Evolutionary conservation across 1,140 invertebrate genomes (phyloP), one percentile per base, ranked within the genome.

Genomic region (Leptestheria dahalacensis): DNA sequence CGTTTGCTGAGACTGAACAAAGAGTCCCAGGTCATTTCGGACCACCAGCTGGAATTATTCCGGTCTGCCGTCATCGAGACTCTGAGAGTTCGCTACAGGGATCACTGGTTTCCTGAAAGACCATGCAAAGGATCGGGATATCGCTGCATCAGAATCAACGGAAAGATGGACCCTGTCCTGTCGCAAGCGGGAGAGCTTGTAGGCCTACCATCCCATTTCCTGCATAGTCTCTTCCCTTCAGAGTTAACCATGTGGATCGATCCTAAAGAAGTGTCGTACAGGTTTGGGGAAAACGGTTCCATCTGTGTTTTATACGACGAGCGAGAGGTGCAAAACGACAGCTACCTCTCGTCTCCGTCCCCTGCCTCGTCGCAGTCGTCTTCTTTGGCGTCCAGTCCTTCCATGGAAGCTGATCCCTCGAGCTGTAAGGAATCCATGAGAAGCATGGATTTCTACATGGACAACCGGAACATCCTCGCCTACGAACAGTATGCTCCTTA

Each of bases 181-280:
- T 74, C 75, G 0, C 72, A 78, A 65, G 81, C 80, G 2, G 80
- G 78, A 1, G 71, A 69, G 46, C 73, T 73, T 50, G 75, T 77
- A 60, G 81, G 79, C 28, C 64, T 82, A 1, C 64, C 74, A 49
- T 71, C 72, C 1, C 67, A 70, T 2, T 66, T 78, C 2, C 67
- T 79, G n/a, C 73, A 74, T 60, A 72, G 68, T 21, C 62, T 80
- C n/a, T 79, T 83, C 46, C 82, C 82, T 0, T 72, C 71, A 58
- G 81, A 83, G 69, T 72, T 83, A 0, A 83, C 82, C 2, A 77
- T 84, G 73, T 84, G 82, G 82, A 78, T 84, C 61, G 82, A 84
- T 66, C 82, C 82, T 2, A 66, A 71, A 49, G 80, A 83, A 62
- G 82, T 84, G 2, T 79, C 78, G 0, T 84, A 82, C 66, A 69